Evolutionary conservation across 2,888 invertebrate genomes (phyloP).

Genomic region (Cheilosia soror): DNA sequence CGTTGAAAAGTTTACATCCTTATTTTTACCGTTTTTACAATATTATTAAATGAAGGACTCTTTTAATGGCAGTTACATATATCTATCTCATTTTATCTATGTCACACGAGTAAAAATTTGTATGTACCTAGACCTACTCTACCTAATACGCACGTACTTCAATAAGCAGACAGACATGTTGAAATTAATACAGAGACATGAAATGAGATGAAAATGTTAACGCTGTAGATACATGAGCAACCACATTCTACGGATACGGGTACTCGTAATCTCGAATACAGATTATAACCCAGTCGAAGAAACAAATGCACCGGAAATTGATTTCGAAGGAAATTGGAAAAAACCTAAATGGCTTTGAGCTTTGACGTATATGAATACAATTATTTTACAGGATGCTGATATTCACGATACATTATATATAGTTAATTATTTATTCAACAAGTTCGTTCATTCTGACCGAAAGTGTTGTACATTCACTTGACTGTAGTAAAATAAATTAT

Average conservation of each 20-base stretch:
- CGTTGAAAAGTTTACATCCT: too few relatives aligned
- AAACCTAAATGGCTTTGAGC: slow-evolving; percentile 32
- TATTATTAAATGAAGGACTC: too few relatives aligned
- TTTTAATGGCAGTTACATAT: too few relatives aligned
- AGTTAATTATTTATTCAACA: too few relatives aligned
- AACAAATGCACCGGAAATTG: slow-evolving; percentile 63
- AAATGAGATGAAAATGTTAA: slow-evolving; percentile 11
- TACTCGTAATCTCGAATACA: not conserved
- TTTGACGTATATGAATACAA: slow-evolving; percentile 1
- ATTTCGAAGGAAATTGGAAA: slow-evolving; percentile 54
- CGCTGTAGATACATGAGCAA: not conserved
- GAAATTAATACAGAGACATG: not conserved
- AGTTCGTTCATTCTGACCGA: too few relatives aligned
- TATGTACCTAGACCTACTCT: not conserved
- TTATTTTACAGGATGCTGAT: not conserved
- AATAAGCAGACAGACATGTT: not conserved
- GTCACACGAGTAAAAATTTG: not conserved
- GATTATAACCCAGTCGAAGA: slow-evolving; percentile 43
- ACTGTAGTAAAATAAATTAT: too few relatives aligned
- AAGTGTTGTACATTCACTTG: too few relatives aligned
- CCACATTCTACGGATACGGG: not conserved
- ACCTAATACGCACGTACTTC: not conserved
- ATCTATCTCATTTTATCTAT: not conserved
- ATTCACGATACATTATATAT: too few relatives aligned
- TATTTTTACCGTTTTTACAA: too few relatives aligned